Conservation (phyloP, 2,888 invertebrate genomes). For the Napeogenes sylphis region DNA sequence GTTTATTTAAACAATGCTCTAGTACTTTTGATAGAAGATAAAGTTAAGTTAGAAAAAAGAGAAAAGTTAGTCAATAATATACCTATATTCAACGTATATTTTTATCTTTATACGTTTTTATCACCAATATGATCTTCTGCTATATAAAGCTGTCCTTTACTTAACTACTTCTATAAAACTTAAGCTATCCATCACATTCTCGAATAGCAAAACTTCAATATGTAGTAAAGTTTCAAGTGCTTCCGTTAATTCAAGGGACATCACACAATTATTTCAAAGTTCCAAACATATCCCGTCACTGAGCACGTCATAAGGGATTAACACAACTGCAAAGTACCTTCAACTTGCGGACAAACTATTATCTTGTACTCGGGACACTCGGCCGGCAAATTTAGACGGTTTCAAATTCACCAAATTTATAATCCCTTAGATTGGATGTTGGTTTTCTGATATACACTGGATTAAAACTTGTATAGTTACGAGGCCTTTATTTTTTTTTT, state of each 20-base stretch:
- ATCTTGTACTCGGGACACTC: constrained; percentile 15
- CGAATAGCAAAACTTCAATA: background rate
- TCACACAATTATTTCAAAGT: constrained; percentile 30
- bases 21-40: too few relatives aligned
- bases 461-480: too few relatives aligned
- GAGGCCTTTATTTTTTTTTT: too few relatives aligned
- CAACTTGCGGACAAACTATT: constrained; percentile 19
- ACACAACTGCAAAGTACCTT: constrained; percentile 18
- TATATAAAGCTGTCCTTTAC: too few relatives aligned
- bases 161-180: background rate
- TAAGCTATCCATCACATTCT: background rate
- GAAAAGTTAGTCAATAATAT: too few relatives aligned
- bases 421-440: background rate
- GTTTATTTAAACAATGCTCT: too few relatives aligned
- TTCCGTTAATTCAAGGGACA: constrained; percentile 24
- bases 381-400: background rate
- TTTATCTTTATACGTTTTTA: too few relatives aligned
- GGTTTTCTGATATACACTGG: too few relatives aligned
- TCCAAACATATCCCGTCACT: constrained; percentile 27
- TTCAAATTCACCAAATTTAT: background rate
- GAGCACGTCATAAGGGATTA: constrained; percentile 28
- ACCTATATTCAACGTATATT: too few relatives aligned
- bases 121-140: too few relatives aligned
- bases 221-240: constrained; percentile 1
- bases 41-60: too few relatives aligned